These are phyloP conservation scores for Lypha dubia DNA, from an alignment of 2,888 invertebrate genomes.

Conservation along the genomic window DNA sequence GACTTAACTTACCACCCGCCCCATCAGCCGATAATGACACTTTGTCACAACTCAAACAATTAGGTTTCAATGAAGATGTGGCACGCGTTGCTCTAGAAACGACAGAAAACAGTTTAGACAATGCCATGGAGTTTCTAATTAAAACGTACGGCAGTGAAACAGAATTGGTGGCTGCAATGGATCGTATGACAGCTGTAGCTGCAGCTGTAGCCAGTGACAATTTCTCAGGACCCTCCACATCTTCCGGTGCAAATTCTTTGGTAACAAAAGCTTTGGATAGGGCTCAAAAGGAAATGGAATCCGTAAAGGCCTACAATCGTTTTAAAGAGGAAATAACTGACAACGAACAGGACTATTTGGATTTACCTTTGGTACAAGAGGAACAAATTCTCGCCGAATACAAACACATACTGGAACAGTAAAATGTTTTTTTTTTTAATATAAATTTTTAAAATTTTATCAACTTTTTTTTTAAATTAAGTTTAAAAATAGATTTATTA, in stretches of 20 bases:
- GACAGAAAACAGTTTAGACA: conserved; percentile 85
- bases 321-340: conserved; percentile 85
- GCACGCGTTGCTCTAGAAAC: conserved; percentile 85
- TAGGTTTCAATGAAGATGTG: conserved; percentile 86
- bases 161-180: conserved; percentile 78
- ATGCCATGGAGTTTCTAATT: conserved; percentile 86
- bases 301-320: conserved; percentile 85
- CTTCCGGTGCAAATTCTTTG: conserved; percentile 72
- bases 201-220: conserved; percentile 65
- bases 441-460: too few species aligned
- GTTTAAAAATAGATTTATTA: conserved; percentile 19
- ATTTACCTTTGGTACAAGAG: conserved; percentile 88
- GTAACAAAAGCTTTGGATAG: conserved; percentile 75
- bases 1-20: conserved; percentile 71
- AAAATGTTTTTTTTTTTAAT: conserved; percentile 25
- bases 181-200: conserved; percentile 77
- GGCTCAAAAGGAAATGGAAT: conserved; percentile 77
- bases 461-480: conserved; percentile 26
- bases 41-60: conserved; percentile 81
- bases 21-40: conserved; percentile 70
- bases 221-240: conserved; percentile 74
- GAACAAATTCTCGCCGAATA: conserved; percentile 88
- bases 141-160: conserved; percentile 79
- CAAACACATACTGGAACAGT: conserved; percentile 85
- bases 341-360: conserved; percentile 90